These are phyloP conservation scores for Leptobrachium leishanense DNA, from an alignment of 2,113 vertebrate genomes.

Conservation along the genomic window DNA sequence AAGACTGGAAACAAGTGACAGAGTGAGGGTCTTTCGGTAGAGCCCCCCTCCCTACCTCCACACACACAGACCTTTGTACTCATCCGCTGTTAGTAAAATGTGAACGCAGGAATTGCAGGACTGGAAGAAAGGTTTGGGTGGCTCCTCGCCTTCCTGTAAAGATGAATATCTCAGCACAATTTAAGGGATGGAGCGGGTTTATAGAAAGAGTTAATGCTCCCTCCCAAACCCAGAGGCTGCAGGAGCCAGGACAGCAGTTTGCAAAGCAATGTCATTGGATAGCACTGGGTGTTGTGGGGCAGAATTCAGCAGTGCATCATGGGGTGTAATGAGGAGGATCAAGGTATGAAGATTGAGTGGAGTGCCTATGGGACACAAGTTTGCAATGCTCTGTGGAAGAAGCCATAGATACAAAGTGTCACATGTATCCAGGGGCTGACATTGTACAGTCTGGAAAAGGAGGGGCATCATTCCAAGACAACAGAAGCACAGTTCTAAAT, in stretches of 20 bases:
- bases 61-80: too few species aligned
- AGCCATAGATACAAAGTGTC: too few species aligned
- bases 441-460: too few species aligned
- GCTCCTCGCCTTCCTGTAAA: background rate
- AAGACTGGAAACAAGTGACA: too few species aligned
- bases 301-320: slow-evolving; percentile 34
- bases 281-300: slow-evolving; percentile 24
- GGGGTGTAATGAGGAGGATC: slow-evolving; percentile 9
- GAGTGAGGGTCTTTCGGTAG: too few species aligned
- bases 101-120: background rate
- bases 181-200: slow-evolving; percentile 1
- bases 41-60: too few species aligned
- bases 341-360: background rate
- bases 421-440: too few species aligned
- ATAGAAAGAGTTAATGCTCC: slow-evolving; percentile 26
- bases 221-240: background rate
- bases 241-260: slow-evolving; percentile 16
- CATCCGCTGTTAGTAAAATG: too few species aligned
- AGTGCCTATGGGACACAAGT: too few species aligned
- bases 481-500: too few species aligned
- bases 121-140: background rate
- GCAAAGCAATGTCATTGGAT: slow-evolving; percentile 19
- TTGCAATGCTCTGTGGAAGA: too few species aligned
- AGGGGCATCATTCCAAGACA: too few species aligned
- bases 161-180: slow-evolving; percentile 19